These are phyloP conservation scores for Vulpes lagopus DNA, from an alignment of 2,113 vertebrate genomes.

Conservation along the genomic window DNA sequence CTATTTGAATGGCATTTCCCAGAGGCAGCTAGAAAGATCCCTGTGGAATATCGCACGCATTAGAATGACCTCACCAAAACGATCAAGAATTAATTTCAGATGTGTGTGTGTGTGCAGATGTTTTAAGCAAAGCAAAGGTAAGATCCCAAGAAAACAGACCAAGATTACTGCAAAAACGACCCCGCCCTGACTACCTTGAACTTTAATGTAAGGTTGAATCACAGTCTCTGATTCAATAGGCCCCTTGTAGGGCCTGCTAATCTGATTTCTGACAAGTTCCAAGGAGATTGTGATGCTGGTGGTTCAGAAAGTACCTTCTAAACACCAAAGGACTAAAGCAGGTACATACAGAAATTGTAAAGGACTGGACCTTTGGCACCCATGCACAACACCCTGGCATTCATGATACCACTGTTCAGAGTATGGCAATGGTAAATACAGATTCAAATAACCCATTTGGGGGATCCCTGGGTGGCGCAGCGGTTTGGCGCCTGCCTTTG, in stretches of 20 bases:
- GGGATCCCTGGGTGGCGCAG: too few species aligned
- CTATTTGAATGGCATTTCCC: slow-evolving; percentile 11
- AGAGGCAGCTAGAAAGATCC: slow-evolving; percentile 1
- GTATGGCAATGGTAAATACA: neutral
- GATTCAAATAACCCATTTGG: neutral
- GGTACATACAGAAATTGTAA: neutral
- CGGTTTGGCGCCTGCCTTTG: too few species aligned
- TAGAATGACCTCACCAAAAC: slow-evolving; percentile 19
- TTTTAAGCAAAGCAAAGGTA: slow-evolving; percentile 25
- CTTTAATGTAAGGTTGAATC: neutral
- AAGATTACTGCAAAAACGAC: slow-evolving; percentile 4
- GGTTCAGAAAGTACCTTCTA: neutral
- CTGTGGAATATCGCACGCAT: neutral
- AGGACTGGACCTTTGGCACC: neutral
- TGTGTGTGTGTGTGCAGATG: neutral
- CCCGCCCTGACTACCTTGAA: neutral
- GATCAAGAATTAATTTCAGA: slow-evolving; percentile 28
- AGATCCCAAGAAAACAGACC: neutral
- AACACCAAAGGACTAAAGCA: neutral
- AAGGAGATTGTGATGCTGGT: neutral
- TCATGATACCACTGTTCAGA: neutral
- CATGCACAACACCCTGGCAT: neutral
- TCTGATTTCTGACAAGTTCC: neutral
- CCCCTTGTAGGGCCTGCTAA: neutral
- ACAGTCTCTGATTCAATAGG: neutral